Percentiles rank a stretch among this genome's conserved stretches.
Conservation (phyloP, 1,140 invertebrate species). For the Phenacoccus solenopsis region DNA sequence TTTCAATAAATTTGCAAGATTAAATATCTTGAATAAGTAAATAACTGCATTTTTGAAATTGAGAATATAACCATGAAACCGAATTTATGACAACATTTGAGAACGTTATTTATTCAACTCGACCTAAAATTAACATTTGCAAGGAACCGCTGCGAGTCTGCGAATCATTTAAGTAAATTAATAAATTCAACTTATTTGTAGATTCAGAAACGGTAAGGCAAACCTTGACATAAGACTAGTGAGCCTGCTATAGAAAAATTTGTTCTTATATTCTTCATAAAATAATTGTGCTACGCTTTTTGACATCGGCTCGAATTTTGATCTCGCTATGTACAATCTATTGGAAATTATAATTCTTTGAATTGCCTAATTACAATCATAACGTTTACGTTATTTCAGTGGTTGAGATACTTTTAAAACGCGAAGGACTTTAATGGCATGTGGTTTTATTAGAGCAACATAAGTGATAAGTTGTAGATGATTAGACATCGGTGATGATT, state of each 20-base stretch:
- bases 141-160: constrained; percentile 76
- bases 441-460: constrained; percentile 61
- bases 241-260: constrained; percentile 79
- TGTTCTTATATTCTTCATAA: constrained; percentile 68
- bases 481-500: neutral
- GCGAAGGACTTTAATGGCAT: constrained; percentile 52
- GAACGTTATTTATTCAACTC: too few relatives aligned
- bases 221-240: constrained; percentile 75
- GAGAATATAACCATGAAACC: too few relatives aligned
- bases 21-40: too few relatives aligned
- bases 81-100: too few relatives aligned
- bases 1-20: too few relatives aligned
- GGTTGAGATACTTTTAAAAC: constrained; percentile 41
- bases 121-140: constrained; percentile 60
- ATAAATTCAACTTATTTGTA: too few relatives aligned
- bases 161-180: too few relatives aligned
- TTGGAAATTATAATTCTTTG: constrained; percentile 51
- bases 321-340: constrained; percentile 61
- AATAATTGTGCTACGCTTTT: constrained; percentile 54
- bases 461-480: constrained; percentile 38
- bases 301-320: constrained; percentile 48
- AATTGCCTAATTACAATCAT: constrained; percentile 39
- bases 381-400: too few relatives aligned
- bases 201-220: constrained; percentile 11
- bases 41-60: too few relatives aligned